phyloP scores from a whole-genome alignment of 2,888 invertebrate species.

The Fabriciana adippe region DNA sequence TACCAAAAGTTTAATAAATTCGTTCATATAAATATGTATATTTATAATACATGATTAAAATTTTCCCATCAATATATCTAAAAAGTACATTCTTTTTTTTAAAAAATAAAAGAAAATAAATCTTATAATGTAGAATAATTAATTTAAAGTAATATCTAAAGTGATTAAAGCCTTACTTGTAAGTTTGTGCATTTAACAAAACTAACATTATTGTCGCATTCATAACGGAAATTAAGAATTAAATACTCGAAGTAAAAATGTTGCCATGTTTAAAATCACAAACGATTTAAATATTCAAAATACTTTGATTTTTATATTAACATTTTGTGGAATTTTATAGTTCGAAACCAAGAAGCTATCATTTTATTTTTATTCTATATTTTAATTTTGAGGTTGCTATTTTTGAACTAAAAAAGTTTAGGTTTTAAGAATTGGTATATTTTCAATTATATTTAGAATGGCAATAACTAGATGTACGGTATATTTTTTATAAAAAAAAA shows the following conservation, averaged over 20 bases:
- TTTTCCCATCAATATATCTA: background rate
- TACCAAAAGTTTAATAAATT: conserved; percentile 10
- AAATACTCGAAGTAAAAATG: background rate
- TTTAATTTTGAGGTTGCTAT: too few relatives aligned
- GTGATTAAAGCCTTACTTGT: conserved; percentile 1
- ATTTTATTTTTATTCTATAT: too few relatives aligned
- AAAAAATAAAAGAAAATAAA: background rate
- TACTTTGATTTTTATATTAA: too few relatives aligned
- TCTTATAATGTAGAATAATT: background rate
- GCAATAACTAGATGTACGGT: too few relatives aligned
- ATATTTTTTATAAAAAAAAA: too few relatives aligned
- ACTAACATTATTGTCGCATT: conserved; percentile 20
- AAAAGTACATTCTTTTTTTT: background rate
- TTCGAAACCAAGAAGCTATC: too few relatives aligned
- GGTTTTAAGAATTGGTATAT: too few relatives aligned
- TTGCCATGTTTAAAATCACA: background rate
- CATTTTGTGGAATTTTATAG: too few relatives aligned
- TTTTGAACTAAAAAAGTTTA: too few relatives aligned
- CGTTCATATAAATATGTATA: conserved; percentile 11
- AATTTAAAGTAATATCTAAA: background rate
- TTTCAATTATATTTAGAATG: too few relatives aligned
- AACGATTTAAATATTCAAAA: too few relatives aligned
- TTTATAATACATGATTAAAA: conserved; percentile 2
- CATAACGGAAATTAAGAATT: background rate
- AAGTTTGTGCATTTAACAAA: conserved; percentile 23